These are phyloP conservation scores for Muraenolepis orangiensis DNA, from an alignment of 2,797 vertebrate species.

Conservation along the genomic window DNA sequence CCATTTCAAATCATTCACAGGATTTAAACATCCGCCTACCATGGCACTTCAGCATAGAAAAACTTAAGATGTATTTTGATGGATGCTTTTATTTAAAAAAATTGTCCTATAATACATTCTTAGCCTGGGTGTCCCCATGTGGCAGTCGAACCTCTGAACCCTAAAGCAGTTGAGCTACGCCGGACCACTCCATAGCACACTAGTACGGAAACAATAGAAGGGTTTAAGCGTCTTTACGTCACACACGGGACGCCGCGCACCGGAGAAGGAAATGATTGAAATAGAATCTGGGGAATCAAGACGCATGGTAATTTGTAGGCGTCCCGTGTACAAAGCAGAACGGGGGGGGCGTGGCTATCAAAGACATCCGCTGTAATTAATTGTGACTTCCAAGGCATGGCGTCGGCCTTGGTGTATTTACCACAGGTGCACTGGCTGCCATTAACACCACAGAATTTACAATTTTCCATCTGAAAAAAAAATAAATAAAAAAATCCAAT, in stretches of 20 bases:
- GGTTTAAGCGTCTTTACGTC: background rate
- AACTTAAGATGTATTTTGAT: no score
- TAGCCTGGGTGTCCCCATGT: no score
- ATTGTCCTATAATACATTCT: no score
- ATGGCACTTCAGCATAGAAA: no score
- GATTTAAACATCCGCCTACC: no score
- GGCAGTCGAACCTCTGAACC: background rate
- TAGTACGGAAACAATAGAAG: background rate
- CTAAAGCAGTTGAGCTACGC: background rate
- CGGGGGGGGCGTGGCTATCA: background rate
- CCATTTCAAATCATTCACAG: no score
- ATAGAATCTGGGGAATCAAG: background rate
- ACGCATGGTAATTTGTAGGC: background rate
- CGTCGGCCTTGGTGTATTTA: constrained; percentile 32
- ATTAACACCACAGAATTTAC: constrained; percentile 38
- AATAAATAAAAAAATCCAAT: constrained; percentile 37
- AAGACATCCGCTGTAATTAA: constrained; percentile 8
- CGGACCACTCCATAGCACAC: background rate
- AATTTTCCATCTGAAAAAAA: constrained; percentile 33
- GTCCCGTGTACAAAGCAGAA: background rate
- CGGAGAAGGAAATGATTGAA: background rate
- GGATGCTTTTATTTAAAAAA: no score
- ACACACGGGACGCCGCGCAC: background rate
- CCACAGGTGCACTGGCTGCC: constrained; percentile 19
- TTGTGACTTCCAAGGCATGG: background rate